Evolutionary conservation across 37 sponge, comb jelly and placozoan genomes (phyloP), one percentile per base, ranked within the genome.

Genomic region (Beroe forskalii): DNA sequence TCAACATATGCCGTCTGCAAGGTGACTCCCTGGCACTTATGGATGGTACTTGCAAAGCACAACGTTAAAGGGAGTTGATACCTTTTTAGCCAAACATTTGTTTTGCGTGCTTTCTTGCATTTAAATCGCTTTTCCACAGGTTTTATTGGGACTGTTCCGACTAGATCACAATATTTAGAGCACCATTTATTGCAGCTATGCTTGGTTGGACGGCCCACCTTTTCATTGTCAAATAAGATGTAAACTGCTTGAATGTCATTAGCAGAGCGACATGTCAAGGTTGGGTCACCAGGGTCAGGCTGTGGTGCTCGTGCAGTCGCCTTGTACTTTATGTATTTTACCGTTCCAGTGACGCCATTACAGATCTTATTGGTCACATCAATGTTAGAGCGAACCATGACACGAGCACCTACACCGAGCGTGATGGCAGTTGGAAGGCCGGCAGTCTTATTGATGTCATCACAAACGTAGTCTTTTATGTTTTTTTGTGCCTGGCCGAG

Each of bases 391-490:
- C 86, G n/a, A 1, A 80, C 55, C 86, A 80, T 80, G 42, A 80
- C 86, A 4, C 86, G 1, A 33, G 86, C 86, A 23, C 86, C 86
- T 6, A 43, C 30, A 0, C 86, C 86, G 3, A 80, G 24, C 3
- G 48, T 80, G 35, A 80, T 43, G 4, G 86, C 20, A 14, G 44
- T 41, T 22, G 86, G 86, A 1, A 80, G 55, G 0, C 86, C 55
- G n/a, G 86, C 86, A 22, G 86, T 80, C 28, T 80, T 80, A 37
- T 80, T 80, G 23, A 80, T 27, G 28, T 80, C 55, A 24, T 41
- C 55, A 44, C 24, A 20, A 1, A 43, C 20, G 48, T 44, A 44
- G 30, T 80, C 55, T 6, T 41, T 41, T 0, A 43, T 43, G 1
- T 80, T 25, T 80, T 44, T 80, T 42, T 0, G 4, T 12, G 8